These are phyloP conservation scores for Nomada ruficornis DNA, from an alignment of 2,888 invertebrate genomes.

Conservation along the genomic window DNA sequence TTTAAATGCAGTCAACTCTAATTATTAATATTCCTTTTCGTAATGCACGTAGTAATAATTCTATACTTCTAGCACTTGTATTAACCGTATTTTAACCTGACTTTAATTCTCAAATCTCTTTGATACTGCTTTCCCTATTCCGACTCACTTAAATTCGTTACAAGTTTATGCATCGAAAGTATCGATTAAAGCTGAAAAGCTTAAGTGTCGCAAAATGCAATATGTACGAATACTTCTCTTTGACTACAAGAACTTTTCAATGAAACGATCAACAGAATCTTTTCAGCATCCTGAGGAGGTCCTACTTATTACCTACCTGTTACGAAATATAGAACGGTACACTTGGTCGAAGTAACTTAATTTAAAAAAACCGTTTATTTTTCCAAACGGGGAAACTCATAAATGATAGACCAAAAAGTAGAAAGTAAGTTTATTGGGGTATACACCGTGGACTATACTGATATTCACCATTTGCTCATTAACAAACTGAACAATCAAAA, in stretches of 20 bases:
- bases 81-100: background rate
- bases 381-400: too few relatives aligned
- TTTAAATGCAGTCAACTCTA: too few relatives aligned
- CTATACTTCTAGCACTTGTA: too few relatives aligned
- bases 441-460: too few relatives aligned
- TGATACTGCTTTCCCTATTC: background rate
- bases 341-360: background rate
- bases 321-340: background rate
- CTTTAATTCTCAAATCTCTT: background rate
- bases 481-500: too few relatives aligned
- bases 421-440: too few relatives aligned
- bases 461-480: too few relatives aligned
- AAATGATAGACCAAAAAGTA: too few relatives aligned
- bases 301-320: constrained; percentile 8
- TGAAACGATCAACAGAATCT: constrained; percentile 46
- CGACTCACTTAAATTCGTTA: constrained; percentile 10
- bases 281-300: constrained; percentile 32
- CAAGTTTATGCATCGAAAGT: constrained; percentile 43
- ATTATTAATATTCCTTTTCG: too few relatives aligned
- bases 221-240: constrained; percentile 13
- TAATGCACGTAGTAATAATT: too few relatives aligned
- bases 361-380: background rate
- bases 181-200: constrained; percentile 55
- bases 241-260: constrained; percentile 32
- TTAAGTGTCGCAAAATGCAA: constrained; percentile 42